phyloP scores from a whole-genome alignment of 2,113 vertebrate genomes.

The Ginglymostoma cirratum region DNA sequence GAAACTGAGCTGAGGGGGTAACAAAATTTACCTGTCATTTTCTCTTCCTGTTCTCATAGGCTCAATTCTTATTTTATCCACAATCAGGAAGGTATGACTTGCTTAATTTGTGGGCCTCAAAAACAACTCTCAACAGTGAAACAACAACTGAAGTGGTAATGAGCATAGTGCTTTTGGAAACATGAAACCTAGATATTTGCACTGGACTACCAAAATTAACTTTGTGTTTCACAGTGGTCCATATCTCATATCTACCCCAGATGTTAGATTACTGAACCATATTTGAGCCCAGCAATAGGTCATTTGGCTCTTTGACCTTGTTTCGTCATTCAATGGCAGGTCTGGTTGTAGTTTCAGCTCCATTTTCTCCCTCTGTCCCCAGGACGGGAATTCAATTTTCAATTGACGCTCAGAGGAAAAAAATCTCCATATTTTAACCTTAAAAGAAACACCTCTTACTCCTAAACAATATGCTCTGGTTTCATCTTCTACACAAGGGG shows the following conservation, averaged over 20 bases:
- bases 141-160: not conserved
- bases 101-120: not conserved
- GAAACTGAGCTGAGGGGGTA: not conserved
- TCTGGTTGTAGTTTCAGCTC: too few relatives aligned
- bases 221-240: not conserved
- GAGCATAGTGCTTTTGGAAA: not conserved
- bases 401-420: too few relatives aligned
- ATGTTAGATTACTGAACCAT: not conserved
- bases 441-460: too few relatives aligned
- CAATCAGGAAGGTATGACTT: not conserved
- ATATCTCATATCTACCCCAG: not conserved
- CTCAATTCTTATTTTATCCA: not conserved
- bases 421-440: too few relatives aligned
- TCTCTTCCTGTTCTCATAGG: not conserved
- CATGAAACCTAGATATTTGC: not conserved
- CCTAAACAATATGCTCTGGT: too few relatives aligned
- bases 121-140: not conserved
- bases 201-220: not conserved
- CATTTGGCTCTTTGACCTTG: too few relatives aligned
- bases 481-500: too few relatives aligned
- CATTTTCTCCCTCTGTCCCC: too few relatives aligned
- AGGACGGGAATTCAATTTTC: too few relatives aligned
- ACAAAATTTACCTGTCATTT: not conserved
- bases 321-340: too few relatives aligned
- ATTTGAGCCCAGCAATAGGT: not conserved